Evolutionary conservation across 2,797 vertebrate species (phyloP).

Genomic region (Xyrichtys novacula): DNA sequence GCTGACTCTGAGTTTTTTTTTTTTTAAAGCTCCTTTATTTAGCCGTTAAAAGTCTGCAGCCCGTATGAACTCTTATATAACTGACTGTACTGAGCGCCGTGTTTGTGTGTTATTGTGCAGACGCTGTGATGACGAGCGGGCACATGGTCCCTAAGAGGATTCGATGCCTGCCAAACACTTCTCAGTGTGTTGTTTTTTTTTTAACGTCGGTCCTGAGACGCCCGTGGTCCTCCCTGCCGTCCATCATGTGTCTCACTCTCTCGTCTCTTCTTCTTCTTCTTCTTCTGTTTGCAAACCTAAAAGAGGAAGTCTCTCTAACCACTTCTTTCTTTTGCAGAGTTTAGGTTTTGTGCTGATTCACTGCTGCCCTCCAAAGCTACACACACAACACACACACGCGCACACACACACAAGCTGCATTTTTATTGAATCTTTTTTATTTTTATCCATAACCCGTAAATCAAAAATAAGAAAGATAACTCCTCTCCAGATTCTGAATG

Average conservation of each 20-base stretch:
- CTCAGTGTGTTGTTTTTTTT: neutral
- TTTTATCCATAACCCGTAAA: too few relatives aligned
- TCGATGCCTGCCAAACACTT: neutral
- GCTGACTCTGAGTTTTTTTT: slow-evolving; percentile 44
- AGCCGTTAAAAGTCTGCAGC: neutral
- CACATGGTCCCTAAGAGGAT: slow-evolving; percentile 61
- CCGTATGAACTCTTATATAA: slow-evolving; percentile 46
- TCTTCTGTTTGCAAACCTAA: slow-evolving; percentile 27
- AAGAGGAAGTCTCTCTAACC: slow-evolving; percentile 58
- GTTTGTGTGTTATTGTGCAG: slow-evolving; percentile 23
- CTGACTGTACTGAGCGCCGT: slow-evolving; percentile 8
- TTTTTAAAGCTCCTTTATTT: slow-evolving; percentile 10
- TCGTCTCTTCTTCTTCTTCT: slow-evolving; percentile 23
- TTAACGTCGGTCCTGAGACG: neutral
- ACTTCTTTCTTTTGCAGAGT: slow-evolving; percentile 51
- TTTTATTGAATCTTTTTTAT: too few relatives aligned
- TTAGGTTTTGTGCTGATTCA: slow-evolving; percentile 53
- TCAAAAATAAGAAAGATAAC: too few relatives aligned
- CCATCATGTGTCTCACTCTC: slow-evolving; percentile 31
- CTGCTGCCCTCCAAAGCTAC: neutral
- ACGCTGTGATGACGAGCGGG: slow-evolving; percentile 25
- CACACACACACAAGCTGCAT: too few relatives aligned
- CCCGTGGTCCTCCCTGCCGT: neutral
- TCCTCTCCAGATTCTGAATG: too few relatives aligned
- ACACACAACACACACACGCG: neutral